A percentile compares a stretch with the other conserved stretches of the same genome.
Evolutionary conservation across 2,113 vertebrate species (phyloP).

Genomic region (Rhizomys pruinosus): DNA sequence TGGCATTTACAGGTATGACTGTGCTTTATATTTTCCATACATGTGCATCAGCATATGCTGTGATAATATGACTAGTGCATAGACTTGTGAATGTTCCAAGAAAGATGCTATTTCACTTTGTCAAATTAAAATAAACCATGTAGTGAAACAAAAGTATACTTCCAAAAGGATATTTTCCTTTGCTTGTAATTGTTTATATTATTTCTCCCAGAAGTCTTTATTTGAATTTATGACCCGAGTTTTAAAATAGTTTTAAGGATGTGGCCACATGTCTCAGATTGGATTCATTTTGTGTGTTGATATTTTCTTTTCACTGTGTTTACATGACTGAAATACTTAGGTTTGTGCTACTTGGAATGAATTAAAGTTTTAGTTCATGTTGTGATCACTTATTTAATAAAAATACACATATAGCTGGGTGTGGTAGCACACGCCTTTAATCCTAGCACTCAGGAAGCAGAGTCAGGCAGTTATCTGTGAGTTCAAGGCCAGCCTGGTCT

Average conservation of each 20-base stretch:
- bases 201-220: background rate
- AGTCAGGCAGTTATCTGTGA: too few species aligned
- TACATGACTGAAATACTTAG: background rate
- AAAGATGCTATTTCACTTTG: constrained; percentile 44
- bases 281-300: background rate
- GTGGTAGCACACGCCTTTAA: too few species aligned
- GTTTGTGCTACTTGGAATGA: constrained; percentile 15
- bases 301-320: constrained; percentile 27
- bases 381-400: background rate
- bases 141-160: constrained; percentile 30
- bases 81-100: constrained; percentile 33
- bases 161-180: constrained; percentile 2
- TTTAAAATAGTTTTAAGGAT: background rate
- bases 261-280: background rate
- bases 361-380: background rate
- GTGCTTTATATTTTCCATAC: background rate
- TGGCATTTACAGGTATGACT: background rate
- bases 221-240: background rate
- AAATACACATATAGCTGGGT: background rate
- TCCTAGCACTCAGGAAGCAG: too few species aligned
- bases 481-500: too few species aligned
- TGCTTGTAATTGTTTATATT: background rate
- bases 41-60: background rate
- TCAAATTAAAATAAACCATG: constrained; percentile 40
- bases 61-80: background rate